Percentiles rank a stretch among this genome's conserved stretches.
phyloP scores from a whole-genome alignment of 1,140 invertebrate genomes.

The Lordiphosa clarofinis region DNA sequence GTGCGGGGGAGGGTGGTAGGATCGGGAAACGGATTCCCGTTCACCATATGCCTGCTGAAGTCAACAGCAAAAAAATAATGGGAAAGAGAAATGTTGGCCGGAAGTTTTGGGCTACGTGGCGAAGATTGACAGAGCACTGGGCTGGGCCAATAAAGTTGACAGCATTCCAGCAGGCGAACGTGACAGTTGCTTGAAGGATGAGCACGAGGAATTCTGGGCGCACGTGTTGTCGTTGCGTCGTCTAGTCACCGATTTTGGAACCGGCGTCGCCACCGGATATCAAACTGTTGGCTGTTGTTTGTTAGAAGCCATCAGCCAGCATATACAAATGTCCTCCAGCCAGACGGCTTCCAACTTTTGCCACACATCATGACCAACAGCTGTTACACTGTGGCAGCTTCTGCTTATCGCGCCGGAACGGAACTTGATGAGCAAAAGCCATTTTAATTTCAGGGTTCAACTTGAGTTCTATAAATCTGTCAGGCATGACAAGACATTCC shows the following conservation, averaged over 20 bases:
- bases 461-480: conserved; percentile 69
- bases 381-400: conserved; percentile 25
- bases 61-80: conserved; percentile 11
- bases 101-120: conserved; percentile 57
- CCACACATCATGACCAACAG: conserved; percentile 28
- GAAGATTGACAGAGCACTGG: conserved; percentile 54
- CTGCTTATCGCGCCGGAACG: conserved; percentile 34
- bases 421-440: conserved; percentile 66
- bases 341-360: conserved; percentile 14
- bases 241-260: conserved; percentile 55
- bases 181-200: conserved; percentile 46
- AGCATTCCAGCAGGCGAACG: conserved; percentile 52
- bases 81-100: conserved; percentile 34
- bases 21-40: conserved; percentile 2
- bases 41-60: conserved; percentile 37
- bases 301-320: conserved; percentile 31
- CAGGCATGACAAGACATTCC: conserved; percentile 44
- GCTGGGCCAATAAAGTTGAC: conserved; percentile 64
- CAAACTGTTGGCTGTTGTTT: conserved; percentile 62
- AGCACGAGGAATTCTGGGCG: conserved; percentile 6
- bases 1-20: not conserved
- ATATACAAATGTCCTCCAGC: conserved; percentile 33
- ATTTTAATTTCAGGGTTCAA: conserved; percentile 60
- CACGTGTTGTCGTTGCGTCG: conserved; percentile 33
- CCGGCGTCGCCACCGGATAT: conserved; percentile 69